A percentile compares a stretch with the other conserved stretches of the same genome.
phyloP scores from a whole-genome alignment of 2,113 vertebrate species.

The Megaptera novaeangliae region DNA sequence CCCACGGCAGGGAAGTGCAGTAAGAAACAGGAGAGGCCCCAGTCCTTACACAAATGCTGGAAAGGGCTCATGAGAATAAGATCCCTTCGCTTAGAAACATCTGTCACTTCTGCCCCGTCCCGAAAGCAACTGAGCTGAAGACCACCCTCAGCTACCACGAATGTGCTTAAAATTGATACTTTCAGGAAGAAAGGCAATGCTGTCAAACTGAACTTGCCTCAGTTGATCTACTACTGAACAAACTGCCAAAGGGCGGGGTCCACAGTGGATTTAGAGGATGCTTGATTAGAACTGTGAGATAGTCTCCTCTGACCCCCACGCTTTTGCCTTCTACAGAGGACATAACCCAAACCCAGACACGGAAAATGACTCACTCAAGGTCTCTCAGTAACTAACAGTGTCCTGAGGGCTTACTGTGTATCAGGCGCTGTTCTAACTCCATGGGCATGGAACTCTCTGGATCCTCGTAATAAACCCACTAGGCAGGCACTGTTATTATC shows the following conservation, averaged over 20 bases:
- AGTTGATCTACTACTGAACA: fast-evolving
- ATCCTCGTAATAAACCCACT: not conserved
- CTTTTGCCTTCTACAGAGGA: not conserved
- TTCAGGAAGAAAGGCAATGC: not conserved
- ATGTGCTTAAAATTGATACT: not conserved
- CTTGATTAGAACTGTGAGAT: not conserved
- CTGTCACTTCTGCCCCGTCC: not conserved
- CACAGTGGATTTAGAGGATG: not conserved
- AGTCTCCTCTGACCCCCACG: not conserved
- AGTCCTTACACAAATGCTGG: not conserved
- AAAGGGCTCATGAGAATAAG: not conserved
- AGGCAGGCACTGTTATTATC: not conserved
- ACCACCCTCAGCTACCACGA: not conserved
- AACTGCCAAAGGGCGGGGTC: not conserved
- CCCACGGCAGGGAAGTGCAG: not conserved
- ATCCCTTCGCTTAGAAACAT: not conserved
- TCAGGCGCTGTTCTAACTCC: not conserved
- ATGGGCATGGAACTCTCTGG: not conserved
- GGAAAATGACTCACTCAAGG: not conserved
- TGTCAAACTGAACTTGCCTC: not conserved
- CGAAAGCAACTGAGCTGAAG: not conserved
- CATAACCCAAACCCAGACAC: not conserved
- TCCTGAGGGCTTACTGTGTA: not conserved
- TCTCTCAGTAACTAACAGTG: not conserved
- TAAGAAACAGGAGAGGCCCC: not conserved